phyloP scores from a whole-genome alignment of 2,888 invertebrate species.

The Cephus runcator region DNA sequence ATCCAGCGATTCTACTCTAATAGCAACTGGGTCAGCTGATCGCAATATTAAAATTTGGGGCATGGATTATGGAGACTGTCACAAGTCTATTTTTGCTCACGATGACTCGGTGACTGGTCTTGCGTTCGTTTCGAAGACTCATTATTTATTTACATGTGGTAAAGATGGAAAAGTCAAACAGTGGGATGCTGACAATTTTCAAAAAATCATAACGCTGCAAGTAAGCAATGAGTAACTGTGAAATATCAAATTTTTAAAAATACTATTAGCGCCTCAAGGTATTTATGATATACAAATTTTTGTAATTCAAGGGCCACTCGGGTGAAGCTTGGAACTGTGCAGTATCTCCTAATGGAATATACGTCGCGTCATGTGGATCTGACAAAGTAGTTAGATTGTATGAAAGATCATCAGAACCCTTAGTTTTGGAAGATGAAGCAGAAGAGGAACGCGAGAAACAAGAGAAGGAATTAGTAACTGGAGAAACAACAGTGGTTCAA shows the following conservation, averaged over 20 bases:
- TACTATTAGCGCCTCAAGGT: not conserved
- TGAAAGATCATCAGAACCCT: slow-evolving; percentile 86
- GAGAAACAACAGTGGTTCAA: slow-evolving; percentile 76
- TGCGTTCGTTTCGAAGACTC: slow-evolving; percentile 90
- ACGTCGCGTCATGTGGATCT: slow-evolving; percentile 82
- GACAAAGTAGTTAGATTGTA: slow-evolving; percentile 89
- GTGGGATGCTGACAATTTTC: slow-evolving; percentile 95
- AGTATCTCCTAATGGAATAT: slow-evolving; percentile 85
- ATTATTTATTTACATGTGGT: slow-evolving; percentile 92
- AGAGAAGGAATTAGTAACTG: slow-evolving; percentile 78
- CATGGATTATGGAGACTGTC: slow-evolving; percentile 98
- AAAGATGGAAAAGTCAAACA: slow-evolving; percentile 95
- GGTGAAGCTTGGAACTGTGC: slow-evolving; percentile 81
- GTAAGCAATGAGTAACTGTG: slow-evolving; percentile 63
- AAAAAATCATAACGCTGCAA: slow-evolving; percentile 88
- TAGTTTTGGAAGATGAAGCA: slow-evolving; percentile 92
- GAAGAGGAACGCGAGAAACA: slow-evolving; percentile 83
- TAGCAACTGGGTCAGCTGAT: slow-evolving; percentile 95
- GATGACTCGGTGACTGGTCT: slow-evolving; percentile 93
- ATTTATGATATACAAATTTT: slow-evolving; percentile 17
- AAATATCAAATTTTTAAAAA: not conserved
- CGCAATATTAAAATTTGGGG: slow-evolving; percentile 98
- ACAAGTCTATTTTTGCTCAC: slow-evolving; percentile 94
- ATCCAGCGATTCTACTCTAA: slow-evolving; percentile 85
- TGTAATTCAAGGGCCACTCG: slow-evolving; percentile 77